Base-by-base conservation (phyloP, 2,797 vertebrate genomes). In the Naso thynnoides region DNA sequence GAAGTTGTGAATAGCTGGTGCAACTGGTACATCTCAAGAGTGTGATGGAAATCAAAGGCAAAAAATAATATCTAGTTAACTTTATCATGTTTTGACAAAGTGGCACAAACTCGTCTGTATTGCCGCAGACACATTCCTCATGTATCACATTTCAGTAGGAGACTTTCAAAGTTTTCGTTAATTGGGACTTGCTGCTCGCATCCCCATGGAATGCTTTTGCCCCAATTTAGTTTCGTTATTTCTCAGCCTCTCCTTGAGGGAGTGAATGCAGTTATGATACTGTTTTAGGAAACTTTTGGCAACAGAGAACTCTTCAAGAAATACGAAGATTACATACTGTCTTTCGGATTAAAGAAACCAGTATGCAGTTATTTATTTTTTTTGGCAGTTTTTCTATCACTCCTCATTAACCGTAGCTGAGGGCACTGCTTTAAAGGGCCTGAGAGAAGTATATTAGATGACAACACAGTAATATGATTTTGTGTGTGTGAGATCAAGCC, bases 391-490 rank as follows among this genome's bases (percentile, higher is more conserved):
- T 78, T 84, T 67, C 53, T 67, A 63, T 78, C 70, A 71, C 59
- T 82, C 63, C 82, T 85, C 78, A 80, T 86, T 83, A 83, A 67
- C 78, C 47, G 75, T 67, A 78, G 67, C 72, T 58, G 70, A 82
- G 72, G 67, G 80, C 38, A 41, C 73, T 79, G 76, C 70, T 81
- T 74, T 48, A 83, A 86, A 84, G 82, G 57, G 80, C 87, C 76
- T 70, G 74, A 86, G 76, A 84, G 70, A 81, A 73, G 59, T 72
- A 33, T 55, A 41, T 55, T 16, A 52, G 38, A 82, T 79, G 60
- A 75, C 80, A 84, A 80, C 57, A 69, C 64, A 58, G 53, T 76
- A 50, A 70, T 14, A 11, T 66, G 52, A 53, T 49, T 52, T 21
- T 24, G 21, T 45, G n/a, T n/a, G 58, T n/a, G 58, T 21, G 26